phyloP scores from a whole-genome alignment of 1,140 invertebrate genomes.

The Gryllus bimaculatus region DNA sequence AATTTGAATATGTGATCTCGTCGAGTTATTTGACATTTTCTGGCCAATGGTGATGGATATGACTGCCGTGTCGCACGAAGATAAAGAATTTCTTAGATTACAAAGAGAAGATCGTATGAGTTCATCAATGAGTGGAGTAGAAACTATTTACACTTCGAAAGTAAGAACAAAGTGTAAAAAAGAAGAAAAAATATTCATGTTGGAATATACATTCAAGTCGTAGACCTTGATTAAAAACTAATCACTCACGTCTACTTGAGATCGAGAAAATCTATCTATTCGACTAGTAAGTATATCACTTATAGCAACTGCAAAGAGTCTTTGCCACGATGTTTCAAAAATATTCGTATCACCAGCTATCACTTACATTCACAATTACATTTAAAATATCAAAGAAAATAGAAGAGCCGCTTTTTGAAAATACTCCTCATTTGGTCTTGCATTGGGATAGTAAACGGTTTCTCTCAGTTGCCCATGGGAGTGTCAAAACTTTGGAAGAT shows the following conservation, averaged over 20 bases:
- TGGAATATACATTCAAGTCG: not conserved
- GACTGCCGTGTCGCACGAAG: too few species aligned
- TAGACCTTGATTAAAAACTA: not conserved
- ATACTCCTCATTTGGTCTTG: slow-evolving; percentile 11
- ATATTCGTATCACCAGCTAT: not conserved
- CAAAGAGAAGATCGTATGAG: too few species aligned
- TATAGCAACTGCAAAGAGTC: slow-evolving; percentile 9
- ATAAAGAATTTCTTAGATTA: too few species aligned
- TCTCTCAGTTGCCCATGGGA: slow-evolving; percentile 15
- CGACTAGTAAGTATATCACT: not conserved
- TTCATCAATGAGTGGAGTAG: too few species aligned
- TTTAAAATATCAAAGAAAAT: slow-evolving; percentile 5
- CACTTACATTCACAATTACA: not conserved
- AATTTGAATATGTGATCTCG: too few species aligned
- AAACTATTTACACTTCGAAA: too few species aligned
- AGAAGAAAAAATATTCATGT: too few species aligned
- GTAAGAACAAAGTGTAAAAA: too few species aligned
- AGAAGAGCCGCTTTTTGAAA: not conserved
- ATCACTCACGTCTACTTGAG: slow-evolving; percentile 8
- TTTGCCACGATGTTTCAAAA: not conserved
- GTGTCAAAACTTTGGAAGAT: slow-evolving; percentile 19
- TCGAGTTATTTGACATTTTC: too few species aligned
- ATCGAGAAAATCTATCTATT: not conserved
- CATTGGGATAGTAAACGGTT: slow-evolving; percentile 16
- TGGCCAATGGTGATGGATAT: too few species aligned